Evolutionary conservation across 2,888 invertebrate genomes (phyloP).

Genomic region (Cephus nigrinus): DNA sequence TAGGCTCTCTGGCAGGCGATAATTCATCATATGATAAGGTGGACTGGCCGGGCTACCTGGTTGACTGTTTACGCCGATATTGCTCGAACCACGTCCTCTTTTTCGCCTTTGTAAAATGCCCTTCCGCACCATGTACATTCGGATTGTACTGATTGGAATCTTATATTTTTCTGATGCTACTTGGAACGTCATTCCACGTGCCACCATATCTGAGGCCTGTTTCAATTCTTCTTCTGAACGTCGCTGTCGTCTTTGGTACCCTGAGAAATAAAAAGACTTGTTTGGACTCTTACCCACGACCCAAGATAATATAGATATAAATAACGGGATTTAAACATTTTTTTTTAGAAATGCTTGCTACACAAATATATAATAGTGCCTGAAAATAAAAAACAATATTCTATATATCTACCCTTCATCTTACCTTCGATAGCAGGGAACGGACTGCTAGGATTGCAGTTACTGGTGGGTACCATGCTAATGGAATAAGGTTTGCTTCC

Average conservation of each 20-base stretch:
- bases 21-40: conserved; percentile 82
- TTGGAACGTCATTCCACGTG: conserved; percentile 89
- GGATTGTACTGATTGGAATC: conserved; percentile 88
- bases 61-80: conserved; percentile 63
- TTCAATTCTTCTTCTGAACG: conserved; percentile 81
- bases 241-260: conserved; percentile 67
- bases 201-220: conserved; percentile 87
- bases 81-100: conserved; percentile 76
- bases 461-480: conserved; percentile 57
- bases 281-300: conserved; percentile 1
- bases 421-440: conserved; percentile 64
- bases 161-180: conserved; percentile 88
- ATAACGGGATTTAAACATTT: conserved; percentile 1
- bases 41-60: conserved; percentile 77
- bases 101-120: conserved; percentile 84
- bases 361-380: conserved; percentile 5
- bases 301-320: neutral
- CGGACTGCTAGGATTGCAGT: conserved; percentile 59
- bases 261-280: conserved; percentile 31
- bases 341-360: conserved; percentile 6
- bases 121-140: conserved; percentile 89
- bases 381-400: conserved; percentile 1
- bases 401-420: conserved; percentile 2
- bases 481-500: conserved; percentile 61
- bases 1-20: conserved; percentile 74